phyloP scores from a whole-genome alignment of 1,140 invertebrate genomes.

The Neodiprion lecontei region DNA sequence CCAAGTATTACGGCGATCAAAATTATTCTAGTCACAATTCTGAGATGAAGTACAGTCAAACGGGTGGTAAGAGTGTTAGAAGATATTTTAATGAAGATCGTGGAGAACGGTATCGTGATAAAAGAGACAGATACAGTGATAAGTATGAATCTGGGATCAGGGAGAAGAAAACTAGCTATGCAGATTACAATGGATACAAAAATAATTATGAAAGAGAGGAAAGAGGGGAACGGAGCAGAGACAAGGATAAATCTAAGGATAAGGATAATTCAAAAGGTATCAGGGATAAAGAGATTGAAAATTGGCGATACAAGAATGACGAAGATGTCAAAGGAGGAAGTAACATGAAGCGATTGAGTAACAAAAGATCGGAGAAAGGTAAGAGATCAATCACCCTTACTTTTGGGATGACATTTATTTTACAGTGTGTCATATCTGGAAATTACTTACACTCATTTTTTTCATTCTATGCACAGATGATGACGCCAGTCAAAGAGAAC shows the following conservation, averaged over 20 bases:
- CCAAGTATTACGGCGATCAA: not conserved
- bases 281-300: conserved; percentile 38
- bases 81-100: conserved; percentile 24
- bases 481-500: conserved; percentile 76
- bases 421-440: too few relatives aligned
- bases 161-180: conserved; percentile 33
- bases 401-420: not conserved
- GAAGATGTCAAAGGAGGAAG: conserved; percentile 25
- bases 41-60: conserved; percentile 15
- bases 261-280: conserved; percentile 39
- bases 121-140: conserved; percentile 11
- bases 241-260: conserved; percentile 33
- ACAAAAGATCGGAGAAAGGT: conserved; percentile 44
- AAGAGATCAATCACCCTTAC: conserved; percentile 24
- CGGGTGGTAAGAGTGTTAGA: conserved; percentile 16
- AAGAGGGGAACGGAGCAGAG: conserved; percentile 38
- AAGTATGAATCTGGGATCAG: conserved; percentile 32
- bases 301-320: conserved; percentile 45
- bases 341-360: conserved; percentile 30
- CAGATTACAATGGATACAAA: conserved; percentile 27
- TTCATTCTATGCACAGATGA: conserved; percentile 51
- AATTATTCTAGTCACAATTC: conserved; percentile 27
- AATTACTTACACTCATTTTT: not conserved
- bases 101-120: conserved; percentile 22
- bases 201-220: conserved; percentile 27